Percentiles rank a stretch among this genome's conserved stretches.
phyloP scores from a whole-genome alignment of 2,113 vertebrate species.

The Pomatostomus ruficeps region DNA sequence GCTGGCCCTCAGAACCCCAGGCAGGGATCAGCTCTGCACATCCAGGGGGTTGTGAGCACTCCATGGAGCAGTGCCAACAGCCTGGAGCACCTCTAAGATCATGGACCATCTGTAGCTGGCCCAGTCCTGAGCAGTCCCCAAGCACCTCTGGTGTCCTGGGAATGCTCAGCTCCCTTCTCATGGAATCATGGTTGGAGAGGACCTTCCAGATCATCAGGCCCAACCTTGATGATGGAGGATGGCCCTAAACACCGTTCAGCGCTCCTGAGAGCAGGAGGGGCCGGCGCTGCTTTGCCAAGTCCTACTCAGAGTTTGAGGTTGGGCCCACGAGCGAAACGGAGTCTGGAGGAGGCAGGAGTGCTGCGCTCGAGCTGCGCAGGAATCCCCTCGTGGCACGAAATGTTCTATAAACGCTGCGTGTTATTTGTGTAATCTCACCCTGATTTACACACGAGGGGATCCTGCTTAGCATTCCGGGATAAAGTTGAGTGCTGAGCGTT shows the following conservation, averaged over 20 bases:
- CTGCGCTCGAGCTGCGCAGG: accelerated
- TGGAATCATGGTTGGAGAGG: not conserved
- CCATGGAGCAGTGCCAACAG: accelerated
- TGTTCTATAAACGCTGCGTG: not conserved
- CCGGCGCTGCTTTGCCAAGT: not conserved
- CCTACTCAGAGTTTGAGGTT: not conserved
- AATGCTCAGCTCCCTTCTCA: not conserved
- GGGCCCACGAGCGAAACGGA: not conserved
- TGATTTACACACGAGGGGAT: conserved; percentile 39
- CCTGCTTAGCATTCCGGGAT: not conserved
- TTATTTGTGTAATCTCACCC: conserved; percentile 42
- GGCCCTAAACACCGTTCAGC: accelerated
- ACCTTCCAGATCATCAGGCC: not conserved
- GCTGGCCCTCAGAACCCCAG: not conserved
- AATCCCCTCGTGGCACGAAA: not conserved
- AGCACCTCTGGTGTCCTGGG: too few species aligned
- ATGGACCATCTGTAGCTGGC: not conserved
- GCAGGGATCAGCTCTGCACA: accelerated
- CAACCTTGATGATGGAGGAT: not conserved
- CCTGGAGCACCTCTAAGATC: not conserved
- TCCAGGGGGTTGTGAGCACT: not conserved
- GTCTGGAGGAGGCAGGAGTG: not conserved
- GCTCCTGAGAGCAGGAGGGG: not conserved
- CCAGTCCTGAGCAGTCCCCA: accelerated
- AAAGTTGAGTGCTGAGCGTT: conserved; percentile 11